Conservation (phyloP, 2,797 vertebrate genomes). For the Scarus forsteni region DNA sequence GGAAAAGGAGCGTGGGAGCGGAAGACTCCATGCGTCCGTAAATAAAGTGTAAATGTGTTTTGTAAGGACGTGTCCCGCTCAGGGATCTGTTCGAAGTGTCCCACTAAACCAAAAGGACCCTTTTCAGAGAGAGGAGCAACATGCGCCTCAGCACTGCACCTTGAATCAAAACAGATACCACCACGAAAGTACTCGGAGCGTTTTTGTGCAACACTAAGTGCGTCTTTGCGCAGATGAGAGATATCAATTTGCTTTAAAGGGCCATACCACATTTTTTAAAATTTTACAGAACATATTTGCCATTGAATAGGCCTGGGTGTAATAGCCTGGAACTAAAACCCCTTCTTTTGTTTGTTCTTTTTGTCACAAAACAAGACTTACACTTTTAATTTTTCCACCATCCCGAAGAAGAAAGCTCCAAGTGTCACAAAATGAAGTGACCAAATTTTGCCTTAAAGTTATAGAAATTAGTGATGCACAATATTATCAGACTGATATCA, state of each 20-base stretch:
- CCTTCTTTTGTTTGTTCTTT: too few species aligned
- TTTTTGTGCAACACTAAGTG: neutral
- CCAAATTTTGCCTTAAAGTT: too few species aligned
- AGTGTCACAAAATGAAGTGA: too few species aligned
- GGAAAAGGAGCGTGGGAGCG: neutral
- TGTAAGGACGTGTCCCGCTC: neutral
- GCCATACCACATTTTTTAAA: neutral
- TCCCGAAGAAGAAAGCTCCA: too few species aligned
- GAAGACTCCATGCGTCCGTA: too few species aligned
- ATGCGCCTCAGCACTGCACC: neutral
- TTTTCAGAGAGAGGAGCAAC: constrained; percentile 24
- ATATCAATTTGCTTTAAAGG: neutral
- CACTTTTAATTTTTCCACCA: too few species aligned
- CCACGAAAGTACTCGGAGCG: neutral
- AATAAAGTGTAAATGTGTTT: neutral
- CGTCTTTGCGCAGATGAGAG: neutral
- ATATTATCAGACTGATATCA: too few species aligned
- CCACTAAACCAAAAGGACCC: neutral
- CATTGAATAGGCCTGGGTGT: too few species aligned
- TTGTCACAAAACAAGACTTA: too few species aligned
- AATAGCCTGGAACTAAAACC: too few species aligned
- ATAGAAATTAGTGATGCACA: too few species aligned
- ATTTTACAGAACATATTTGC: too few species aligned
- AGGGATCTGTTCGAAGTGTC: neutral
- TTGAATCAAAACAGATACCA: neutral